Percentiles rank a stretch among this genome's conserved stretches.
Conservation (phyloP, 1,140 invertebrate species). For the Melipona quadrifasciata region DNA sequence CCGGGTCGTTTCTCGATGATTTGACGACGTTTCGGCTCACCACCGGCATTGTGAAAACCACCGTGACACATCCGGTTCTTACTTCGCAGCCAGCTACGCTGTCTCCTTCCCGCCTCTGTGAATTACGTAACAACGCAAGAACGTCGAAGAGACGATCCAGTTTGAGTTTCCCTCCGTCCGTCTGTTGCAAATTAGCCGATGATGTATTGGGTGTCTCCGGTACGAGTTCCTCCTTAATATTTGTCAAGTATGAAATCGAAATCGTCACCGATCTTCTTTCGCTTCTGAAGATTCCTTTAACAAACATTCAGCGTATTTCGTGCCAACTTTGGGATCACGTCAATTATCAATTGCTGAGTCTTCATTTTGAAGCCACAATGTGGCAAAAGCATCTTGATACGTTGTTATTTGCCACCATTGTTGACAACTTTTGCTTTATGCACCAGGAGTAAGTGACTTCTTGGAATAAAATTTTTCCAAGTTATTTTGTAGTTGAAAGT, state of each 20-base stretch:
- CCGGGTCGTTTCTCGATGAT: neutral
- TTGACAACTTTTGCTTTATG: no score
- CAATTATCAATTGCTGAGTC: no score
- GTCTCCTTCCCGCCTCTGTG: no score
- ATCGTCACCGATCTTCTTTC: neutral
- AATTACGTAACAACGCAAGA: neutral
- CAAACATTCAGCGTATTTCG: no score
- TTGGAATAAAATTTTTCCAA: no score
- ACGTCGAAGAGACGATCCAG: neutral
- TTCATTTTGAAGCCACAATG: no score
- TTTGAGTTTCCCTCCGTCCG: neutral
- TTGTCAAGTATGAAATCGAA: neutral
- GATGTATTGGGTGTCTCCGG: neutral
- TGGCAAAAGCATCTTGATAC: no score
- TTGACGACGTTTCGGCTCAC: constrained; percentile 1
- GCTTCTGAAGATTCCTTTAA: neutral
- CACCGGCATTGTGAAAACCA: neutral
- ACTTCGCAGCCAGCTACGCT: neutral
- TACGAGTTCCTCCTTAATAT: neutral
- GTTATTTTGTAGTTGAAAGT: no score
- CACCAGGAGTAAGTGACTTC: no score
- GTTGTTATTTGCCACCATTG: no score
- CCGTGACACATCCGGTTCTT: neutral
- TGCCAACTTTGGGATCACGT: no score
- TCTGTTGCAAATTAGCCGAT: neutral